A percentile compares a stretch with the other conserved stretches of the same genome.
phyloP scores from a whole-genome alignment of 2,888 invertebrate genomes.

The Diaperis boleti region DNA sequence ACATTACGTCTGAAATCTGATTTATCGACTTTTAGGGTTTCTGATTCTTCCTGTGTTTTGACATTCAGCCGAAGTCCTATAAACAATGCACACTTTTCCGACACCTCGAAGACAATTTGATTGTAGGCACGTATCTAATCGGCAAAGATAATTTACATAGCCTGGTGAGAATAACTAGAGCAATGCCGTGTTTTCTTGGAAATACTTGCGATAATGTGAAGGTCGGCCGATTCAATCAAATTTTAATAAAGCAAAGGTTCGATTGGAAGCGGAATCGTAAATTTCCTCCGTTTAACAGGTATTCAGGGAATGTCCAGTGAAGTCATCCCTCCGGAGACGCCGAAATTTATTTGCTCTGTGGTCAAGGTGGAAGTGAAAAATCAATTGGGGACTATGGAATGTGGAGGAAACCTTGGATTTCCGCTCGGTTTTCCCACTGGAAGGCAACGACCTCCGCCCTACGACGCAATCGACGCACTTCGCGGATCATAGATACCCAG shows the following conservation, averaged over 20 bases:
- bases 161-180: slow-evolving; percentile 22
- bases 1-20: slow-evolving; percentile 33
- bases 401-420: slow-evolving; percentile 28
- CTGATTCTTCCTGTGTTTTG: slow-evolving; percentile 36
- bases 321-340: neutral
- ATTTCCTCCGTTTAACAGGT: no score
- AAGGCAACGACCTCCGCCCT: slow-evolving; percentile 43
- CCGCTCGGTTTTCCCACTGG: slow-evolving; percentile 8
- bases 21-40: slow-evolving; percentile 41
- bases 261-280: neutral
- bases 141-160: slow-evolving; percentile 9
- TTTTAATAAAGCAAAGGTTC: slow-evolving; percentile 8
- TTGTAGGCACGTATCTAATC: no score
- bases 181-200: slow-evolving; percentile 33
- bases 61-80: neutral
- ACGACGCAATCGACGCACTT: slow-evolving; percentile 38
- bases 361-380: slow-evolving; percentile 41
- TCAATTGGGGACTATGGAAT: slow-evolving; percentile 28
- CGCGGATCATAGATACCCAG: no score
- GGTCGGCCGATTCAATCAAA: slow-evolving; percentile 17
- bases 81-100: neutral
- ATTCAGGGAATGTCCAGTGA: no score
- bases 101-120: neutral
- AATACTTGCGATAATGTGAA: slow-evolving; percentile 28
- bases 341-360: slow-evolving; percentile 32